A percentile compares a stretch with the other conserved stretches of the same genome.
phyloP scores from a whole-genome alignment of 1,140 invertebrate species.

The Drosophila bipectinata region DNA sequence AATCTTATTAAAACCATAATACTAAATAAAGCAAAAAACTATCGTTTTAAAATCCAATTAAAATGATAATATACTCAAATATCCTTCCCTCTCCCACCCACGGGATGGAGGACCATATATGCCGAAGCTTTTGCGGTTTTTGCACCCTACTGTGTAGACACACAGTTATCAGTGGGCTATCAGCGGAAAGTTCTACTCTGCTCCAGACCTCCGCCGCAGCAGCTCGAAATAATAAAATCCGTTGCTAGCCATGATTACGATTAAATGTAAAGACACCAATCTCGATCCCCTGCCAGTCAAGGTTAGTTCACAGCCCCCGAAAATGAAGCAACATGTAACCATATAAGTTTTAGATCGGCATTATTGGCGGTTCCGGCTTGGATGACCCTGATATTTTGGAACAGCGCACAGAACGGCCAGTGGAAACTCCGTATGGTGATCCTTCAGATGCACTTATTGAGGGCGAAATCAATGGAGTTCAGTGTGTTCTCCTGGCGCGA shows the following conservation, averaged over 20 bases:
- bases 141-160: conserved; percentile 56
- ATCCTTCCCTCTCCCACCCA: neutral
- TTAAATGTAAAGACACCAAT: conserved; percentile 76
- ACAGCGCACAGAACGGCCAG: conserved; percentile 86
- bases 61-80: neutral
- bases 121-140: conserved; percentile 34
- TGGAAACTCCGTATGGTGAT: conserved; percentile 93
- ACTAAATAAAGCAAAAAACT: neutral
- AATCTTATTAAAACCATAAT: neutral
- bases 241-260: conserved; percentile 38
- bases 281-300: conserved; percentile 73
- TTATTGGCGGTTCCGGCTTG: conserved; percentile 97
- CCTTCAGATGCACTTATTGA: conserved; percentile 93
- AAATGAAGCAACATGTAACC: neutral
- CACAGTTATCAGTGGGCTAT: conserved; percentile 67
- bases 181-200: conserved; percentile 60
- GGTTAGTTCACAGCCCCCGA: conserved; percentile 31
- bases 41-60: neutral
- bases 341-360: conserved; percentile 90
- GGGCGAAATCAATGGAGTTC: conserved; percentile 89
- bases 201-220: conserved; percentile 18
- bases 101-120: conserved; percentile 4
- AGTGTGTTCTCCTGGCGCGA: conserved; percentile 93
- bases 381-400: conserved; percentile 93
- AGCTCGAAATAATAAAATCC: conserved; percentile 12